phyloP scores from a whole-genome alignment of 2,797 vertebrate species.

The Rhadinocentrus ornatus region DNA sequence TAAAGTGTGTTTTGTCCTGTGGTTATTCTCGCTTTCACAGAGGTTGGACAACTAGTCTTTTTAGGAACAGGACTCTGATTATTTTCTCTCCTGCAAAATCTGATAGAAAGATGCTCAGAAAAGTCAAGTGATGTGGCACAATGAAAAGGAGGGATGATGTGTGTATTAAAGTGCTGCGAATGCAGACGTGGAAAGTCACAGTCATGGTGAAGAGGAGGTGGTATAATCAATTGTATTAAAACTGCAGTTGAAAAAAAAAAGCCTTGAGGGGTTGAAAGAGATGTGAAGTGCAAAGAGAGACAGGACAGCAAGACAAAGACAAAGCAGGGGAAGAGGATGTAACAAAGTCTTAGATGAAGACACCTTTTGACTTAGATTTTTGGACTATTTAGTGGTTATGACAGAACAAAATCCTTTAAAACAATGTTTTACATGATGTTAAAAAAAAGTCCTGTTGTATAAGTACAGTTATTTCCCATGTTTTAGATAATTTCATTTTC shows the following conservation, averaged over 20 bases:
- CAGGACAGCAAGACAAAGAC: conserved; percentile 20
- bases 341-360: no score
- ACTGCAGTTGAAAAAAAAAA: conserved; percentile 60
- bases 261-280: conserved; percentile 47
- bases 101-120: conserved; percentile 28
- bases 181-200: conserved; percentile 38
- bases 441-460: no score
- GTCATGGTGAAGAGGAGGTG: conserved; percentile 36
- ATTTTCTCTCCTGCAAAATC: conserved; percentile 39
- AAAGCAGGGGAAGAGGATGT: neutral
- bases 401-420: neutral
- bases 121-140: conserved; percentile 42
- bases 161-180: conserved; percentile 4
- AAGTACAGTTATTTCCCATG: neutral
- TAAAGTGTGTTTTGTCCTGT: conserved; percentile 54
- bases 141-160: conserved; percentile 25
- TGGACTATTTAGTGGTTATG: neutral
- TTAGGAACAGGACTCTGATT: conserved; percentile 62
- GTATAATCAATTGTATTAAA: conserved; percentile 72
- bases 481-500: neutral
- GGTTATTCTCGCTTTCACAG: conserved; percentile 57
- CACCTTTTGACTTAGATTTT: conserved; percentile 23
- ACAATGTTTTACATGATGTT: neutral
- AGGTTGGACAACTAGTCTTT: conserved; percentile 56
- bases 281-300: conserved; percentile 37